These are phyloP conservation scores for Bombus breviceps DNA, from an alignment of 1,140 invertebrate genomes.

Conservation along the genomic window DNA sequence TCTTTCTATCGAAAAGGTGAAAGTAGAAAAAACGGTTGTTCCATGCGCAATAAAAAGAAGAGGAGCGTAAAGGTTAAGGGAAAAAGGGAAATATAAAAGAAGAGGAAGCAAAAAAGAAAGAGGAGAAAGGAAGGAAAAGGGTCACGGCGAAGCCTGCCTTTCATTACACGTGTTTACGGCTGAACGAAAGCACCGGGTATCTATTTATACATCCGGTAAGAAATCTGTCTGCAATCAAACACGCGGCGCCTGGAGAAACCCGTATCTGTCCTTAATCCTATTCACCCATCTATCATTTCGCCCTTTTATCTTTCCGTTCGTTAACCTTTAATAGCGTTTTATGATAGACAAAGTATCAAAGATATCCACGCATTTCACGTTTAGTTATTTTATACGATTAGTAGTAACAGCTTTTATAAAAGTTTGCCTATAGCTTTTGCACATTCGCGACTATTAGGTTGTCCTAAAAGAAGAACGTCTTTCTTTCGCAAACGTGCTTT, in stretches of 20 bases:
- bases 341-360: background rate
- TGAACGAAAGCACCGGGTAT: conserved; percentile 1
- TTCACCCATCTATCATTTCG: background rate
- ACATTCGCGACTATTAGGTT: no score
- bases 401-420: no score
- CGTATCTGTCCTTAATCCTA: background rate
- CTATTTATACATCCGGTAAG: conserved; percentile 26
- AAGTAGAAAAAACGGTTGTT: no score
- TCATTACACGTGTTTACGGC: conserved; percentile 25
- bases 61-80: background rate
- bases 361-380: background rate
- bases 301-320: background rate
- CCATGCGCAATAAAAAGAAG: background rate
- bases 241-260: conserved; percentile 12
- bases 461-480: no score
- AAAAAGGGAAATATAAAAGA: no score
- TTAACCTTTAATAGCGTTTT: background rate
- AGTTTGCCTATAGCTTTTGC: no score
- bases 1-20: background rate
- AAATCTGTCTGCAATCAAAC: conserved; percentile 24
- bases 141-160: background rate
- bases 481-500: no score
- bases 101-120: background rate
- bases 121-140: background rate
- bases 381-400: no score